phyloP scores from a whole-genome alignment of 2,888 invertebrate genomes.

The Caenorhabditis sp. region DNA sequence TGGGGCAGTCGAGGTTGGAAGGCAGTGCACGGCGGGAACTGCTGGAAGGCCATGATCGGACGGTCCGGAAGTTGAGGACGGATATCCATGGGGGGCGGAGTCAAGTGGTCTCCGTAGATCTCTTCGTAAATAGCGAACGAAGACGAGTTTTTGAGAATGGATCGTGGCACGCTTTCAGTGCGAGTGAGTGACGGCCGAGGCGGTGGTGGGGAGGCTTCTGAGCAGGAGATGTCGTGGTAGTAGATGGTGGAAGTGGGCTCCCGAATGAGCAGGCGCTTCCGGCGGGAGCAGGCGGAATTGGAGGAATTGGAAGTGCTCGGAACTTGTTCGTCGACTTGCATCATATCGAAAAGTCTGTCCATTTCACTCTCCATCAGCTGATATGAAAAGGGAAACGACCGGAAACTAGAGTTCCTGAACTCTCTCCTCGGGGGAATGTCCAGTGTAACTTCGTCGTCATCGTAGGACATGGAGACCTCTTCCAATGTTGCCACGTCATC shows the following conservation, averaged over 20 bases:
- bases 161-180: constrained; percentile 49
- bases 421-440: constrained; percentile 31
- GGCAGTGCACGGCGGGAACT: constrained; percentile 59
- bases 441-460: constrained; percentile 42
- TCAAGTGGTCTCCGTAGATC: constrained; percentile 63
- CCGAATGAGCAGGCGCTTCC: constrained; percentile 38
- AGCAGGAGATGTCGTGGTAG: constrained; percentile 39
- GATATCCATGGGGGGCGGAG: constrained; percentile 59
- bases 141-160: constrained; percentile 58
- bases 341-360: constrained; percentile 51
- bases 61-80: constrained; percentile 52
- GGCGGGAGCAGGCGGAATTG: not conserved
- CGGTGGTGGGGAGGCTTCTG: constrained; percentile 31
- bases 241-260: constrained; percentile 53
- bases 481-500: constrained; percentile 40
- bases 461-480: constrained; percentile 23
- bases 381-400: constrained; percentile 48
- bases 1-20: constrained; percentile 54
- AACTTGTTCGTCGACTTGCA: constrained; percentile 55
- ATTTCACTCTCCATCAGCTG: constrained; percentile 52
- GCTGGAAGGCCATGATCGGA: constrained; percentile 49
- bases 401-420: constrained; percentile 42
- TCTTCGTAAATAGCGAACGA: constrained; percentile 65
- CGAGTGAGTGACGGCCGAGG: constrained; percentile 13
- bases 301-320: constrained; percentile 36